Percentiles rank a stretch among this genome's conserved stretches.
These are phyloP conservation scores for Gobio gobio DNA, from an alignment of 2,113 vertebrate species.

Conservation along the genomic window DNA sequence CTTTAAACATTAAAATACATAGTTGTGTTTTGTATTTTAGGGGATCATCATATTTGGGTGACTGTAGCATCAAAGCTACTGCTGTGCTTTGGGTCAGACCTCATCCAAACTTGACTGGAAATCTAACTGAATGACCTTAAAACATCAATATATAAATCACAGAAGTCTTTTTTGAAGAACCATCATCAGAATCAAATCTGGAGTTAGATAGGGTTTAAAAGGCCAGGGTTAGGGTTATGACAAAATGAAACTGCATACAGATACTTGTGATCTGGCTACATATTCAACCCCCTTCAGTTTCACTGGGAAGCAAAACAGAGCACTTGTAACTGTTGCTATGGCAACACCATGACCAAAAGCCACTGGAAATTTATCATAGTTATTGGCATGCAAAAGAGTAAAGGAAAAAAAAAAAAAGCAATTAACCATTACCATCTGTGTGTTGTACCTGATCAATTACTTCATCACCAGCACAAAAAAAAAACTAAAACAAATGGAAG, in stretches of 20 bases:
- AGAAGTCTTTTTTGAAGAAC: not conserved
- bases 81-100: not conserved
- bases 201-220: not conserved
- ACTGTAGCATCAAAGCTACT: not conserved
- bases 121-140: not conserved
- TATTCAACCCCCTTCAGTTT: slow-evolving; percentile 13
- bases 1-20: not conserved
- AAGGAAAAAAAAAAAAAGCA: slow-evolving; percentile 34
- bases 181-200: not conserved
- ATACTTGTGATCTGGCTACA: slow-evolving; percentile 11
- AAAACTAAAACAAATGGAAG: slow-evolving; percentile 26
- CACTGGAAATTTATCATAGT: slow-evolving; percentile 70
- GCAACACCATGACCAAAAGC: slow-evolving; percentile 63
- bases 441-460: slow-evolving; percentile 61
- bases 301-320: slow-evolving; percentile 30
- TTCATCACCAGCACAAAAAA: slow-evolving; percentile 55
- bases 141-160: not conserved
- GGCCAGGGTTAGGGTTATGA: slow-evolving; percentile 2
- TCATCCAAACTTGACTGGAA: not conserved
- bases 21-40: not conserved
- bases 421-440: slow-evolving; percentile 59
- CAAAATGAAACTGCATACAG: not conserved
- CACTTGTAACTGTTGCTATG: slow-evolving; percentile 59
- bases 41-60: not conserved
- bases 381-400: slow-evolving; percentile 55